Evolutionary conservation across 2,797 vertebrate genomes (phyloP), one percentile per base, ranked within the genome.

Genomic region (Sebastes glaucus): DNA sequence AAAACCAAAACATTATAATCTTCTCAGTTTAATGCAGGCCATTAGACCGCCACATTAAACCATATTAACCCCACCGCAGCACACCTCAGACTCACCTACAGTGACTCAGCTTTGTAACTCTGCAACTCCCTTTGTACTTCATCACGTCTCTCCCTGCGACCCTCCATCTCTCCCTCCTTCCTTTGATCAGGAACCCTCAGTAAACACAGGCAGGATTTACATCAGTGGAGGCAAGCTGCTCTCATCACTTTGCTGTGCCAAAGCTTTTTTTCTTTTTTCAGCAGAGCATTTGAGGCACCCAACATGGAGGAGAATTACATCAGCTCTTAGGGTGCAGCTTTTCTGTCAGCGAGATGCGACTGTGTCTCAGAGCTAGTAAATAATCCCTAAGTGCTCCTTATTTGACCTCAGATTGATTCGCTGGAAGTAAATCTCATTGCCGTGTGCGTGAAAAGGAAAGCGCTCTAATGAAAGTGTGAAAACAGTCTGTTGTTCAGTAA

Each of bases 1-100:
- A 72, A 75, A 91, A 95, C n/a, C 73, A 96, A 95, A 92, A 94
- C 89, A 92, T 95, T 94, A 95, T 95, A 94, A 96, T 97, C 93
- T 96, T 94, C 92, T 82, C 87, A 96, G 67, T 96, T 95, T 96
- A 96, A 81, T 72, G 60, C 23, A 7, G 56, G 74, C 67, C 74
- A 82, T 82, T 88, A 80, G 60, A 78, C 77, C 49, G 23, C 59
- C 53, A 60, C 68, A 66, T 73, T 78, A 85, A 85, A 80, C 64
- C 32, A 64, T 53, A 22, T 53, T 28, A 70, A 80, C 66, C 75
- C 35, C 64, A 46, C 60, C n/a, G 16, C 49, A 53, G 46, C 20
- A 53, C 30, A 77, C 55, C 60, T 53, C 63, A 80, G 33, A 82
- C 67, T 81, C 83, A 85, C 78, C 81, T 81, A 72, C 71, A 70